These are phyloP conservation scores for Geotrupes spiniger DNA, from an alignment of 2,888 invertebrate species.

Conservation along the genomic window DNA sequence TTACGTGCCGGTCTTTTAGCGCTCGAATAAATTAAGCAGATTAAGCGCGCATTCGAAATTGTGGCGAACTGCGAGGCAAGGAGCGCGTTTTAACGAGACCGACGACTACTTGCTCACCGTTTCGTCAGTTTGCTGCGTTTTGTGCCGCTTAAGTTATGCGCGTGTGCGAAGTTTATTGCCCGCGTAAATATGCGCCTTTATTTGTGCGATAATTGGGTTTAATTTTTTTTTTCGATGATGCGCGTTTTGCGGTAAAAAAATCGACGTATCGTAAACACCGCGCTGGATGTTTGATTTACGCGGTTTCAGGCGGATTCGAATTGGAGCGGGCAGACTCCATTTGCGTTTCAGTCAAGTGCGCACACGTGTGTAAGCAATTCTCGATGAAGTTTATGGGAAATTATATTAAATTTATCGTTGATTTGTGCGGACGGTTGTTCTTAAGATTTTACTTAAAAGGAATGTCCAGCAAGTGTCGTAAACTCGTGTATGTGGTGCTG, in stretches of 20 bases:
- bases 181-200: not conserved
- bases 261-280: constrained; percentile 8
- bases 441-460: too few relatives aligned
- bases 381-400: not conserved
- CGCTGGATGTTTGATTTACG: constrained; percentile 10
- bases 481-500: too few relatives aligned
- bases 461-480: too few relatives aligned
- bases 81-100: constrained; percentile 14
- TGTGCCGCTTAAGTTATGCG: constrained; percentile 10
- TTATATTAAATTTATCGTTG: constrained; percentile 3
- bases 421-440: too few relatives aligned
- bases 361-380: too few relatives aligned
- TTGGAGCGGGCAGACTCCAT: constrained; percentile 2
- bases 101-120: constrained; percentile 12
- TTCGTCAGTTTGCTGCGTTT: constrained; percentile 12
- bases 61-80: not conserved
- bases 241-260: constrained; percentile 2
- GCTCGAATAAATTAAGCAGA: constrained; percentile 11
- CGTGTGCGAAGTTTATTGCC: not conserved
- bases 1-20: constrained; percentile 10
- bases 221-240: constrained; percentile 4
- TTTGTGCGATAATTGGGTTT: not conserved
- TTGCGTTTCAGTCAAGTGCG: constrained; percentile 11
- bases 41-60: constrained; percentile 12
- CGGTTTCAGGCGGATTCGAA: constrained; percentile 7